Evolutionary conservation across 2,113 vertebrate genomes (phyloP), one percentile per base, ranked within the genome.

Genomic region (Sclerurus mexicanus): DNA sequence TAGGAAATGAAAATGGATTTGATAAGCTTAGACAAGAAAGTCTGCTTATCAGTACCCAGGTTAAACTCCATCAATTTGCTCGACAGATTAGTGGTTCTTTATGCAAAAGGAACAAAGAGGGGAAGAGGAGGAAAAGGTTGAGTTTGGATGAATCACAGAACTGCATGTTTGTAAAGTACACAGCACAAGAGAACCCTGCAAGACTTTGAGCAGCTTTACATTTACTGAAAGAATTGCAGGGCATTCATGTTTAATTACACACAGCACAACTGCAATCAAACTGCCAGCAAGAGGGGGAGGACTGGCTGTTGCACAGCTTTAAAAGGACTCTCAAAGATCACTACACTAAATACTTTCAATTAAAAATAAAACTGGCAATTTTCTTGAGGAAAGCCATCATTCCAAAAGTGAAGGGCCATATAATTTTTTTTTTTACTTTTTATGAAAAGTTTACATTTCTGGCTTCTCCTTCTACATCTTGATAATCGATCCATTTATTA

Each of bases 1-100:
- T 99, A 99, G 85, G 98, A 98, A 96, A 99, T 98, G 98, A 99
- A 99, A 97, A 99, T 99, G 98, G 98, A 99, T 98, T 99, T 99
- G 98, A 99, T 99, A 96, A 99, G 98, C 98, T 99, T 99, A 92
- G 99, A 99, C 96, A 99, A 98, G 97, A 99, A 99, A 75, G 99
- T 99, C 98, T 99, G 99, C 97, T 99, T 99, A 98, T 99, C 99
- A 90, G 99, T 99, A 97, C 99, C 99, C 98, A 99, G 97, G 97
- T 99, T 99, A 97, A 99, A 99, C 94, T 99, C 99, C 90, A 99
- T 98, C 97, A 99, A 97, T 97, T 99, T 99, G 97, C 98, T 98
- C 87, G 99, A 99, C 97, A 99, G 98, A 85, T 96, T 97, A 88
- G 99, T 99, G 52, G 99, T 99, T 98, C 99, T 99, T 98, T 94